A percentile compares a stretch with the other conserved stretches of the same genome.
Evolutionary conservation across 2,113 vertebrate genomes (phyloP).

Genomic region (Scopus umbretta): DNA sequence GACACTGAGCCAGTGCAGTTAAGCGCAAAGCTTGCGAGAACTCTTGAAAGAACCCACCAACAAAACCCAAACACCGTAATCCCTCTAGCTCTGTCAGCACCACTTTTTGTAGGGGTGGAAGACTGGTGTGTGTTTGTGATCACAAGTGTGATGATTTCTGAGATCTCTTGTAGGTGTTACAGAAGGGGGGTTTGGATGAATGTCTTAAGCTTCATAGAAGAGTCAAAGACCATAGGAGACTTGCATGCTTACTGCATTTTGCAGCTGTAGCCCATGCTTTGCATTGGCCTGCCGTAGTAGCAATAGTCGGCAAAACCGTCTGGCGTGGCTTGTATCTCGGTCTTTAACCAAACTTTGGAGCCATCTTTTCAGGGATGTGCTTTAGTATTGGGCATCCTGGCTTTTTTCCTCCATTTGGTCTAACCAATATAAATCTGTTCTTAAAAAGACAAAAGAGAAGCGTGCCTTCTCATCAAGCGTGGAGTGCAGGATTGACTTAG

Average conservation of each 20-base stretch:
- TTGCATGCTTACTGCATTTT: fast-evolving
- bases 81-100: not conserved
- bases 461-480: not conserved
- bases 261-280: not conserved
- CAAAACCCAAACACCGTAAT: not conserved
- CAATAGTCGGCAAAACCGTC: not conserved
- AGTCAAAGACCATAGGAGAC: not conserved
- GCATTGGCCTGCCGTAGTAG: not conserved
- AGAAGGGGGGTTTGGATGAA: not conserved
- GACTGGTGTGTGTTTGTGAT: not conserved
- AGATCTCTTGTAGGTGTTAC: not conserved
- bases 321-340: not conserved
- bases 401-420: not conserved
- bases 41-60: not conserved
- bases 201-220: not conserved
- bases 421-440: not conserved
- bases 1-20: not conserved
- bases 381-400: not conserved
- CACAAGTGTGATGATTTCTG: not conserved
- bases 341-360: not conserved
- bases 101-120: not conserved
- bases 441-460: not conserved
- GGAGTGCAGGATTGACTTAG: not conserved
- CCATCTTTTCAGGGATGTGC: not conserved
- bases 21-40: not conserved